A percentile compares a stretch with the other conserved stretches of the same genome.
phyloP scores from a whole-genome alignment of 2,113 vertebrate genomes.

The Gallinago media region DNA sequence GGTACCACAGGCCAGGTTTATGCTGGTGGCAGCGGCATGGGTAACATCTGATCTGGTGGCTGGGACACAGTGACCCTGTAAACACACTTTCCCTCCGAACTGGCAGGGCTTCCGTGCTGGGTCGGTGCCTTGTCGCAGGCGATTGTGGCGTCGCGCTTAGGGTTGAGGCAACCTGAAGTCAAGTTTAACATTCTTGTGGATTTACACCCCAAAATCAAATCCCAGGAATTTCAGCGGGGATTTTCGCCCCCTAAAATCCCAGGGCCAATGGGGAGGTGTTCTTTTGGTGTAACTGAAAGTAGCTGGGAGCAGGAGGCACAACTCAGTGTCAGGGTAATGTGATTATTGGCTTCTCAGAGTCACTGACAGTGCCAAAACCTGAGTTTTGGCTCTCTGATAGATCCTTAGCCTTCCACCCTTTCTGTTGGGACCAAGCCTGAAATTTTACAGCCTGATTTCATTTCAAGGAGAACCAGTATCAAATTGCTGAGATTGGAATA shows the following conservation, averaged over 20 bases:
- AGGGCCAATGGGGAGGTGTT: neutral
- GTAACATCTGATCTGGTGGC: neutral
- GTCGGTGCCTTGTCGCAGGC: neutral
- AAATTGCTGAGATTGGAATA: neutral
- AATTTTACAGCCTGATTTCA: neutral
- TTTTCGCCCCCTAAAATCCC: neutral
- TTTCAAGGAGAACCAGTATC: neutral
- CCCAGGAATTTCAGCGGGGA: neutral
- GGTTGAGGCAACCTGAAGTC: neutral
- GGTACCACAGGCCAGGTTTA: neutral
- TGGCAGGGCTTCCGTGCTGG: neutral
- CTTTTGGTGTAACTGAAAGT: neutral
- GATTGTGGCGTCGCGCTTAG: neutral
- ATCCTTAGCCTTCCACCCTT: neutral
- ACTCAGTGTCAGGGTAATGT: neutral
- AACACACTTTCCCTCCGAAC: neutral
- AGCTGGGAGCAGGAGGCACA: neutral
- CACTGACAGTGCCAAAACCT: neutral
- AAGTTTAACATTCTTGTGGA: neutral
- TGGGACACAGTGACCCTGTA: neutral
- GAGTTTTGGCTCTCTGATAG: neutral
- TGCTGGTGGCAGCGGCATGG: neutral
- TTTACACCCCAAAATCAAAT: neutral
- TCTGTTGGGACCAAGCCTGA: neutral
- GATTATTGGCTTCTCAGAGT: neutral